Percentiles rank a stretch among this genome's conserved stretches.
Conservation (phyloP, 2,888 invertebrate genomes). For the Bombylius discolor region DNA sequence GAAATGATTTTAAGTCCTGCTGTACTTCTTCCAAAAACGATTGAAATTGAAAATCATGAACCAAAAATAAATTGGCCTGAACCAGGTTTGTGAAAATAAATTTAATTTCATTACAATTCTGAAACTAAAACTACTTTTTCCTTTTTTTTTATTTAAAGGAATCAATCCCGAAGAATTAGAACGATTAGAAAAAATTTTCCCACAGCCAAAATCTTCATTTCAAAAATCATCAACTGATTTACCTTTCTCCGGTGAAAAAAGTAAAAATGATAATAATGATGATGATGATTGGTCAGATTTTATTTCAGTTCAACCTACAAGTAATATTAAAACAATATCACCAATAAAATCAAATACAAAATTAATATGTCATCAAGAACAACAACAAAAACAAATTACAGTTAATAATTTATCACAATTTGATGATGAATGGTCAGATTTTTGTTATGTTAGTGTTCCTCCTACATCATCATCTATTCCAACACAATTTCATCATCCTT, state of each 20-base stretch:
- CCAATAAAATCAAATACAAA: constrained; percentile 6
- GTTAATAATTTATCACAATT: constrained; percentile 1
- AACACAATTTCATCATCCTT: constrained; percentile 25
- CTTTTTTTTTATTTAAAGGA: constrained; percentile 17
- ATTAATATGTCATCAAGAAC: not conserved
- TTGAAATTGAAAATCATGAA: constrained; percentile 22
- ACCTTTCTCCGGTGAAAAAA: constrained; percentile 3
- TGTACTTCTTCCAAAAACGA: constrained; percentile 28
- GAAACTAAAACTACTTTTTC: not conserved
- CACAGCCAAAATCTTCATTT: constrained; percentile 18
- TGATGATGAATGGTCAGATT: constrained; percentile 45
- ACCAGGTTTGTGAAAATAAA: constrained; percentile 16
- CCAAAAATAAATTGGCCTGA: constrained; percentile 43
- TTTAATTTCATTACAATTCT: too few species aligned
- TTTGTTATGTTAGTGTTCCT: constrained; percentile 39
- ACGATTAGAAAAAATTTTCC: constrained; percentile 33
- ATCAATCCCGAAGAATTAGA: constrained; percentile 34
- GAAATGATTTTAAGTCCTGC: constrained; percentile 33
- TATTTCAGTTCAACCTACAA: constrained; percentile 31
- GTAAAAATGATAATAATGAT: constrained; percentile 14
- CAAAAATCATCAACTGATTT: not conserved
- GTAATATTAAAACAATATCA: constrained; percentile 8
- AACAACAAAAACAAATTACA: not conserved
- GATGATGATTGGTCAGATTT: constrained; percentile 47
- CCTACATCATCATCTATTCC: constrained; percentile 8